Base-by-base conservation (phyloP, 2,888 invertebrate species). In the Tineola bisselliella region DNA sequence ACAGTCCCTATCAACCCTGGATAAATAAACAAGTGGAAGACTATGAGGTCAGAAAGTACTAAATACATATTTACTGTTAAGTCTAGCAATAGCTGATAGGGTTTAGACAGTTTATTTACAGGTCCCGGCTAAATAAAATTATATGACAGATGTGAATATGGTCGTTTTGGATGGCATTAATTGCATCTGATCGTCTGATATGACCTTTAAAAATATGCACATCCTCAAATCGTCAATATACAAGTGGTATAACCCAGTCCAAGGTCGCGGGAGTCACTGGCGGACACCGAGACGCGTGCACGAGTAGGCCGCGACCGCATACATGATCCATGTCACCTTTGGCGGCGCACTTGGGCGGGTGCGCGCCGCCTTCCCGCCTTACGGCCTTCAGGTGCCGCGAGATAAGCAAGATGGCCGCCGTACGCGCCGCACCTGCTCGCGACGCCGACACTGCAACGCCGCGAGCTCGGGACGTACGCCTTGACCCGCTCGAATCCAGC, bases 321-420 rank as follows among this genome's bases (percentile, higher is more conserved):
- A 88, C 79, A 88, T 80, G 79, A 80, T 84, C 84, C 82, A 77
- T 79, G 80, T 88, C 87, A 87, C 87, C 87, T 87, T 87, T 84
- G 86, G 87, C 88, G 87, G 86, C 84, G 84, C 84, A 84, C 83
- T 83, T 83, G 70, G 79, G 80, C 81, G 84, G 82, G 84, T 82
- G 87, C 81, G 86, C 84, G 84, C 84, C 84, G 84, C 84, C 84
- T 75, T 79, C 81, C 79, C 80, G 79, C 73, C 74, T 79, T 44
- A 88, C 87, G 87, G 89, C 88, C 86, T 87, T 87, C 83, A 93
- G 91, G 89, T 93, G 93, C 90, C 93, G 94, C 90, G 94, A 94
- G 90, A 94, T 94, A 89, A 95, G 93, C 93, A 95, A 94, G 93
- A 95, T 94, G 93, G 94, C 94, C 89, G 94, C 94, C 89, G 93